These are phyloP conservation scores for Prunella strophiata DNA, from an alignment of 2,797 vertebrate species.

Conservation along the genomic window DNA sequence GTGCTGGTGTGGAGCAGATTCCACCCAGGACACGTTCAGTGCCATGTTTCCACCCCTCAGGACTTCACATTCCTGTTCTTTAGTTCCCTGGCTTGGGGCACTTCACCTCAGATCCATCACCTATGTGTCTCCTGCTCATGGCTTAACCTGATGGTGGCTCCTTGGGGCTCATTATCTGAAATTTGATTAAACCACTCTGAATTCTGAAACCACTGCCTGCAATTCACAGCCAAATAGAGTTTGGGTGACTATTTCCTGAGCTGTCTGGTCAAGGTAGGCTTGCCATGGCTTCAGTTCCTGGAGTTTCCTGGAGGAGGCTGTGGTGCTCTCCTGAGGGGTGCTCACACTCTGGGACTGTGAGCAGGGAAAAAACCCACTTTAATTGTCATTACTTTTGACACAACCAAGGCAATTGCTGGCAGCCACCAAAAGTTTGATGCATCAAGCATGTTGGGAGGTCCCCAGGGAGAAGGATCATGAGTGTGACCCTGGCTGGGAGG, in stretches of 20 bases:
- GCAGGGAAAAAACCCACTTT: background rate
- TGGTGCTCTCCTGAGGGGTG: background rate
- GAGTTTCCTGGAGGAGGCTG: background rate
- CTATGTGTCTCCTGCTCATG: accelerated
- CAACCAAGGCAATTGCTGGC: background rate
- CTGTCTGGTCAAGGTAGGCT: background rate
- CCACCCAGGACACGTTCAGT: background rate
- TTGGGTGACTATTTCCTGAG: background rate
- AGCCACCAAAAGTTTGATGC: background rate
- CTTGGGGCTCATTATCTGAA: background rate
- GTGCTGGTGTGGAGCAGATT: background rate
- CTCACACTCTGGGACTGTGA: background rate
- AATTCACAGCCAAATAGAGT: accelerated
- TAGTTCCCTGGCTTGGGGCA: background rate
- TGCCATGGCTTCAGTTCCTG: background rate
- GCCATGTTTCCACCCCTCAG: background rate
- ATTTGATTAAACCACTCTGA: background rate
- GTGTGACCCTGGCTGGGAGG: background rate
- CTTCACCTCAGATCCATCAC: background rate
- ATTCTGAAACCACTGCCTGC: background rate
- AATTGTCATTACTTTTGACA: background rate
- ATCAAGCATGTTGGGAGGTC: background rate
- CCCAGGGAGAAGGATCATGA: background rate
- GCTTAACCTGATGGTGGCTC: accelerated
- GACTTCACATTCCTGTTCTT: background rate